Base-by-base conservation (phyloP, 1,140 invertebrate species). In the Palaemon carinicauda region DNA sequence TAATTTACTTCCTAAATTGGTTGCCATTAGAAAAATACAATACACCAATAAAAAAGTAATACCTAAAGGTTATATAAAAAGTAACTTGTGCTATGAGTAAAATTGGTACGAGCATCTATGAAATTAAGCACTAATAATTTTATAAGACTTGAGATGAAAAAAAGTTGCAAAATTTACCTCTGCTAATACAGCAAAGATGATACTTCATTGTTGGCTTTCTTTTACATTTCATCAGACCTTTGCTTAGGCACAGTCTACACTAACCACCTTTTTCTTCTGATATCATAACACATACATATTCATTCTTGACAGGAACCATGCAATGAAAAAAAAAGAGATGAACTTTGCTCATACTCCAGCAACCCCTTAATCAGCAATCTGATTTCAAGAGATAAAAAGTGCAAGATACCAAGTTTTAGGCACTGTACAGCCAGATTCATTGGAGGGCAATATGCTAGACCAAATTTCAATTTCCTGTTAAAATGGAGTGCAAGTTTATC, bases 231-330 rank as follows among this genome's bases (percentile, higher is more conserved):
- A 41, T 41, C 50, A 69, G 73, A 33, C 60, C 80, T 41, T 65
- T 51, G 56, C 60, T 81, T 21, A 81, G 31, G 27, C 41, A 69
- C 80, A 71, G 80, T 52, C 80, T 69, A 69, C 80, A 69, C 56
- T 24, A 71, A 69, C 80, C 80, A 81, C 56, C 41, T 81, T 81
- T 41, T 41, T 41, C 41, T 41, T 71, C 80, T 71, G 80, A 51
- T 81, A 53, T 69, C 80, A 81, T 65, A 69, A 81, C 77, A 80
- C 33, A 31, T 80, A 60, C 53, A 80, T 56, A 56, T 80, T 80
- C 52, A 80, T 80, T 60, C 53, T 60, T 56, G 27, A 71, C 80
- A 81, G 80, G 60, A 81, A 81, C 80, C 80, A 81, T 71, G 56
- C 56, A 69, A 71, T 69, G 65, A 81, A 81, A 51, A 71, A n/a